Conservation (phyloP, 2,797 vertebrate species). For the Spinus pinus region DNA sequence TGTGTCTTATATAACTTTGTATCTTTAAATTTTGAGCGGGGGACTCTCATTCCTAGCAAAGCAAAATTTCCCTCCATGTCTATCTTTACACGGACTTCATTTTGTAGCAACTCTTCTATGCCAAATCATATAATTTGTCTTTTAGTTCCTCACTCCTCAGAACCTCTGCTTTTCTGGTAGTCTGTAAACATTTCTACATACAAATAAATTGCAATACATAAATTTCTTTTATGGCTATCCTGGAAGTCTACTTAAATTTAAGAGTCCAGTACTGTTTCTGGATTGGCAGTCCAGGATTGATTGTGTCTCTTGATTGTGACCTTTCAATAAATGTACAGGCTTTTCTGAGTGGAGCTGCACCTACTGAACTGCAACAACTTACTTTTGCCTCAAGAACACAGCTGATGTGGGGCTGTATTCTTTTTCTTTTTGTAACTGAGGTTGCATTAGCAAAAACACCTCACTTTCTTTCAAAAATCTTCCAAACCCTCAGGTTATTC, state of each 20-base stretch:
- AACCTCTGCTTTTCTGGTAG: background rate
- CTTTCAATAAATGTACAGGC: background rate
- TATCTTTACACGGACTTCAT: background rate
- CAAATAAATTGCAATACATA: background rate
- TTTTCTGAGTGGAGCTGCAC: background rate
- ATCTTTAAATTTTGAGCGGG: background rate
- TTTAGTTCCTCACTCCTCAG: background rate
- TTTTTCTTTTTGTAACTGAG: background rate
- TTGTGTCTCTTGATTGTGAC: background rate
- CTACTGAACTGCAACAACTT: background rate
- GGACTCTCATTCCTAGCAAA: background rate
- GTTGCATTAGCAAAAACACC: background rate
- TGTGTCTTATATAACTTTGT: background rate
- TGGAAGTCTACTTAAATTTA: background rate
- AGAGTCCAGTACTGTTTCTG: background rate
- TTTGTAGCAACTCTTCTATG: background rate
- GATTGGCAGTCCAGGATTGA: background rate
- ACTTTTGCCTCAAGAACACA: background rate
- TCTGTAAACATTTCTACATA: background rate
- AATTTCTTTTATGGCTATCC: background rate
- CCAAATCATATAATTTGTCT: background rate
- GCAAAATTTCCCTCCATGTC: background rate
- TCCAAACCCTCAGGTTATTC: background rate
- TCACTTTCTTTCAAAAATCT: background rate
- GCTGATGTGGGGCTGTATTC: background rate